Evolutionary conservation across 1,140 invertebrate species (phyloP).

Genomic region (Eriosoma lanigerum): DNA sequence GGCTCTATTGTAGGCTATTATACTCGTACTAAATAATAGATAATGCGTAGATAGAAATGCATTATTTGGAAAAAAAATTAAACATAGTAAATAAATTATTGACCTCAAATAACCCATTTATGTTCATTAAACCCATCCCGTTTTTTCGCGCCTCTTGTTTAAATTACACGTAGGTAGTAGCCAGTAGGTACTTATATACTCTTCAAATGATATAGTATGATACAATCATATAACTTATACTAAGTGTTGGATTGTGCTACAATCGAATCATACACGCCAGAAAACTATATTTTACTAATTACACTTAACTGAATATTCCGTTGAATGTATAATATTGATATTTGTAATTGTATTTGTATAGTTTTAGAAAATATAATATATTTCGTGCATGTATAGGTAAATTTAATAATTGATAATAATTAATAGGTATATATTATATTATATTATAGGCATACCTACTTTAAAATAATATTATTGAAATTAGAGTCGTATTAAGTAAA

Average conservation of each 20-base stretch:
- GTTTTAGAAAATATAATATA: too few relatives aligned
- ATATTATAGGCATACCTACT: too few relatives aligned
- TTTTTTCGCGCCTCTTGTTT: constrained; percentile 32
- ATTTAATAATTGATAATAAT: too few relatives aligned
- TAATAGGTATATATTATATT: too few relatives aligned
- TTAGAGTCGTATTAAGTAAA: too few relatives aligned
- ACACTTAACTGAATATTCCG: too few relatives aligned
- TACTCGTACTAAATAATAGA: background rate
- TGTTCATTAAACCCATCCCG: constrained; percentile 40
- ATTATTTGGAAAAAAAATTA: constrained; percentile 22
- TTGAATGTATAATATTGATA: too few relatives aligned
- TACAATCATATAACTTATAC: too few relatives aligned
- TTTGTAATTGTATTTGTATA: too few relatives aligned
- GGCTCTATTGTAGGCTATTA: constrained; percentile 31
- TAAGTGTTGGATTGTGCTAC: background rate
- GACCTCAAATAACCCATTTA: constrained; percentile 47
- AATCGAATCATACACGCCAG: background rate
- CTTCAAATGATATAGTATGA: too few relatives aligned
- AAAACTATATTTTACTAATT: background rate
- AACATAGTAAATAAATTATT: constrained; percentile 23
- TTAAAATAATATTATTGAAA: too few relatives aligned
- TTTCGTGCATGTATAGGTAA: too few relatives aligned
- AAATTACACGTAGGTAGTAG: background rate
- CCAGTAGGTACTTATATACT: background rate
- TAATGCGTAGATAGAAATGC: constrained; percentile 18